Evolutionary conservation across 2,888 invertebrate species (phyloP), one percentile per base, ranked within the genome.

Genomic region (Pimpla rufipes): DNA sequence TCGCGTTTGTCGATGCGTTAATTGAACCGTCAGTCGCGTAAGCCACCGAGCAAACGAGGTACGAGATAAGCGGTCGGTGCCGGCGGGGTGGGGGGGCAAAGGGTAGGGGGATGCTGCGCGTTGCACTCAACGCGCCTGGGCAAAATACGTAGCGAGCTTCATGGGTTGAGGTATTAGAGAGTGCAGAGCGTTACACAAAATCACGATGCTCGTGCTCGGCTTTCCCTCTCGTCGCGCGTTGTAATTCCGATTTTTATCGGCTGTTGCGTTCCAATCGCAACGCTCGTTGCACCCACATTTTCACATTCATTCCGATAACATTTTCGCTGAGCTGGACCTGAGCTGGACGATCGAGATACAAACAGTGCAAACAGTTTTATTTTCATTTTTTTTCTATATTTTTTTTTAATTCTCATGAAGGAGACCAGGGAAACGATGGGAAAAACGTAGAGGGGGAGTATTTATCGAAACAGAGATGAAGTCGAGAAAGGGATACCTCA

Each of bases 391-490:
- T 13, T 29, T 47, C 40, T 35, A 11, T n/a, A n/a, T n/a, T n/a
- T n/a, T n/a, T n/a, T n/a, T n/a, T n/a, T n/a, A n/a, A n/a, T n/a
- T n/a, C n/a, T n/a, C n/a, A n/a, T n/a, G n/a, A n/a, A 37, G 35
- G 55, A 29, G 29, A 55, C 37, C 42, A 62, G 37, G 11, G 40
- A 59, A 66, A 64, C 18, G 42, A 40, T 45, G 62, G 47, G 16
- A 4, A 7, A 11, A 18, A 40, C 50, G 21, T 35, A 35, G 84
- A 80, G 80, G 73, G 77, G 84, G 83, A 75, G 80, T 83, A 85
- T 88, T 87, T 87, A 86, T 87, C 77, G 67, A 64, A 73, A 80
- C 76, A 86, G 88, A 85, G 83, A 79, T 64, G 67, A 66, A 23
- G 23, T 10, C 29, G 35, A 35, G 42, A 50, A 40, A 16, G 57